A percentile compares a stretch with the other conserved stretches of the same genome.
Conservation (phyloP, 2,888 invertebrate genomes). For the Catocala sponsa region DNA sequence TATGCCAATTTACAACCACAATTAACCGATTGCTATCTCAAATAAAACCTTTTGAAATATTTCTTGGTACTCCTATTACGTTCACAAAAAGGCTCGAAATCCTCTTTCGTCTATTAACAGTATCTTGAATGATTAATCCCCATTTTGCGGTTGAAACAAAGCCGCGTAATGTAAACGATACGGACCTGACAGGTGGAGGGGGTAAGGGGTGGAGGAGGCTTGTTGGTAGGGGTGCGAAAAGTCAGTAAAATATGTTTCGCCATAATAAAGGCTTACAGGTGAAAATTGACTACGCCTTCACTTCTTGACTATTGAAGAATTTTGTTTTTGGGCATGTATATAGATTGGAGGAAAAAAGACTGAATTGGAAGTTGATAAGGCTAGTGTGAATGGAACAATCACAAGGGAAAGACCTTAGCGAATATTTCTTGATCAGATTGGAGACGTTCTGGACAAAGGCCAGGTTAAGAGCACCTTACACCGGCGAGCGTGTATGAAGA, state of each 20-base stretch:
- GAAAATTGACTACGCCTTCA: not conserved
- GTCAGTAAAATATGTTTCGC: slow-evolving; percentile 10
- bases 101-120: slow-evolving; percentile 60
- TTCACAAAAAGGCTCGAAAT: slow-evolving; percentile 25
- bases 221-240: slow-evolving; percentile 34
- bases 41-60: not conserved
- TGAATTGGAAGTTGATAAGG: too few species aligned
- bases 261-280: not conserved
- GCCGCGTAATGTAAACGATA: slow-evolving; percentile 63
- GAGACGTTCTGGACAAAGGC: too few species aligned
- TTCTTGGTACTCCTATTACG: not conserved
- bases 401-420: too few species aligned
- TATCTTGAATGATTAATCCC: slow-evolving; percentile 69
- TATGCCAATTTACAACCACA: too few species aligned
- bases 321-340: too few species aligned
- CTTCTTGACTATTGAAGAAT: too few species aligned
- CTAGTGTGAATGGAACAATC: too few species aligned
- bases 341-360: too few species aligned
- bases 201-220: not conserved
- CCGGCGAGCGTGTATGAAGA: too few species aligned
- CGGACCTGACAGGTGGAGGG: slow-evolving; percentile 60
- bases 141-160: slow-evolving; percentile 67
- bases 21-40: too few species aligned
- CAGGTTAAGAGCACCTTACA: too few species aligned
- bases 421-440: too few species aligned